Conservation (phyloP, 1,140 invertebrate genomes). For the Battus philenor region DNA sequence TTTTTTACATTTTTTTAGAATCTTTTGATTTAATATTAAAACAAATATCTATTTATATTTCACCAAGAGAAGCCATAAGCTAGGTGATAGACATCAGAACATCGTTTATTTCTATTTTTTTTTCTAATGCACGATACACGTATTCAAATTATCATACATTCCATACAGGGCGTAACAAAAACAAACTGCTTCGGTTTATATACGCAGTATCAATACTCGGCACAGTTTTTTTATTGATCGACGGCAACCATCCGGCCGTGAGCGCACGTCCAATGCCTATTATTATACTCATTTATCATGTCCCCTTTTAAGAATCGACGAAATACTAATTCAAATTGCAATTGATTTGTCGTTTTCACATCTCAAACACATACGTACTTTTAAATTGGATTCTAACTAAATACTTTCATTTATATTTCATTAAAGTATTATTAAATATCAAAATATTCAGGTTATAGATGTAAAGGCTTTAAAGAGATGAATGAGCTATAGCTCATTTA, state of each 20-base stretch:
- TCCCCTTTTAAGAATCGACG: background rate
- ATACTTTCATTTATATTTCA: no score
- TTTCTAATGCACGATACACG: no score
- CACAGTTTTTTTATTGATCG: background rate
- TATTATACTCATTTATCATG: conserved; percentile 2
- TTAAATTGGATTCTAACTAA: background rate
- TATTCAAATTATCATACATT: conserved; percentile 6
- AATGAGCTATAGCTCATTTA: background rate
- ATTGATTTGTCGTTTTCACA: background rate
- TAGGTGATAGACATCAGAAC: no score
- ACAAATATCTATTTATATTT: no score
- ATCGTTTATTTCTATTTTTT: no score
- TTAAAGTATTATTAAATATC: background rate
- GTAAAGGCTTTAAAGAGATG: background rate
- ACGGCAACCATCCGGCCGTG: background rate
- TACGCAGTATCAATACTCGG: background rate
- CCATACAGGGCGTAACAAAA: background rate
- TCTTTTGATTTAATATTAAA: no score
- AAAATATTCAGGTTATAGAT: background rate
- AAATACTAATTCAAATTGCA: background rate
- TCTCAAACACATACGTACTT: background rate
- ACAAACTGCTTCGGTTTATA: background rate
- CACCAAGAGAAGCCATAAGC: no score
- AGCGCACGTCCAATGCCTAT: conserved; percentile 1
- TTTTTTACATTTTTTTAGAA: no score